These are phyloP conservation scores for Acanthosepion pharaonis DNA, from an alignment of 2,888 invertebrate genomes.

Conservation along the genomic window DNA sequence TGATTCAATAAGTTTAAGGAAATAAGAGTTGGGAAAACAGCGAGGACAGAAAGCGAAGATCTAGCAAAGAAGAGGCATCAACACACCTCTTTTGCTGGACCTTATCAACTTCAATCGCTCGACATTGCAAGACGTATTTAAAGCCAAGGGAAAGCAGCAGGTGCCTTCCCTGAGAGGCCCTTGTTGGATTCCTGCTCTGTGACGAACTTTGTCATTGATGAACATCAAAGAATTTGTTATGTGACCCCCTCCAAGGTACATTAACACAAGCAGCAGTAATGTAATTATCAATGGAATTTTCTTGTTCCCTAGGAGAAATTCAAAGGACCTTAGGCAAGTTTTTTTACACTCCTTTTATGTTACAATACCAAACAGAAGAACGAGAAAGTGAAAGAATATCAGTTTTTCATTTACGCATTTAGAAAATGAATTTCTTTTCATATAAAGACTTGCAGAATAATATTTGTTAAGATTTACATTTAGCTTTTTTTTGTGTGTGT, in stretches of 20 bases:
- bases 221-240: constrained; percentile 2
- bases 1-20: too few relatives aligned
- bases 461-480: too few relatives aligned
- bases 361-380: too few relatives aligned
- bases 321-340: background rate
- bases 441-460: too few relatives aligned
- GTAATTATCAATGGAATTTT: background rate
- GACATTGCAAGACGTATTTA: background rate
- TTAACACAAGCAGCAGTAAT: background rate
- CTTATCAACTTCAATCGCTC: background rate
- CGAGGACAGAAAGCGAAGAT: too few relatives aligned
- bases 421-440: too few relatives aligned
- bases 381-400: too few relatives aligned
- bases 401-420: too few relatives aligned
- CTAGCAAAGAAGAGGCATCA: too few relatives aligned
- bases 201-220: background rate
- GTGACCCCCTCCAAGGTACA: background rate
- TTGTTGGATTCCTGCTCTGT: background rate
- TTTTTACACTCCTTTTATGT: background rate
- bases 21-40: too few relatives aligned
- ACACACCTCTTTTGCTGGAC: background rate
- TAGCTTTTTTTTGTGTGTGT: too few relatives aligned
- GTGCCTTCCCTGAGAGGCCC: background rate
- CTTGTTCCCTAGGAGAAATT: background rate
- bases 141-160: constrained; percentile 8